Conservation (phyloP, 2,888 invertebrate genomes). For the Byasa hedistus region DNA sequence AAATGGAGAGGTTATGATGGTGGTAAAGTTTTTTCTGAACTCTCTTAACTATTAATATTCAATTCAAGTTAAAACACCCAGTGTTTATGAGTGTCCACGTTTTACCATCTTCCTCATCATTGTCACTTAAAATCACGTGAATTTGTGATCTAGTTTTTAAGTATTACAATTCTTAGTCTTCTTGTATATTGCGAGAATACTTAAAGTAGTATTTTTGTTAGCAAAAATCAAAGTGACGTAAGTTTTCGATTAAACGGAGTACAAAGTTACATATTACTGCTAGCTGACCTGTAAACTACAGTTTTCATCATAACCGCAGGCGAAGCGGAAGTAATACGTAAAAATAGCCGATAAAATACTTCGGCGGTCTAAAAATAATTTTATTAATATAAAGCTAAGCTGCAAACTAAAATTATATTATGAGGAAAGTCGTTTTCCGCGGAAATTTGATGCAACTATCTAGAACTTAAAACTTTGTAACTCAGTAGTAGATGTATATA, state of each 20-base stretch:
- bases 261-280: neutral
- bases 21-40: no score
- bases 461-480: neutral
- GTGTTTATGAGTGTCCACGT: no score
- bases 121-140: no score
- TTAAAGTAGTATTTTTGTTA: neutral
- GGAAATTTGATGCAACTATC: neutral
- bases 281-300: neutral
- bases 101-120: no score
- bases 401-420: neutral
- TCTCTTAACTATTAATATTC: no score
- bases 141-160: no score
- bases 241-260: neutral
- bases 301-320: neutral
- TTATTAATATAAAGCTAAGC: neutral
- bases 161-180: no score
- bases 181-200: neutral
- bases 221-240: neutral
- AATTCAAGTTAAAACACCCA: no score
- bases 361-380: neutral
- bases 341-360: neutral
- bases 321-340: neutral
- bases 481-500: neutral
- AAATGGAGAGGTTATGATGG: no score
- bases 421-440: neutral